These are phyloP conservation scores for Ginglymostoma cirratum DNA, from an alignment of 2,113 vertebrate genomes.

Conservation along the genomic window DNA sequence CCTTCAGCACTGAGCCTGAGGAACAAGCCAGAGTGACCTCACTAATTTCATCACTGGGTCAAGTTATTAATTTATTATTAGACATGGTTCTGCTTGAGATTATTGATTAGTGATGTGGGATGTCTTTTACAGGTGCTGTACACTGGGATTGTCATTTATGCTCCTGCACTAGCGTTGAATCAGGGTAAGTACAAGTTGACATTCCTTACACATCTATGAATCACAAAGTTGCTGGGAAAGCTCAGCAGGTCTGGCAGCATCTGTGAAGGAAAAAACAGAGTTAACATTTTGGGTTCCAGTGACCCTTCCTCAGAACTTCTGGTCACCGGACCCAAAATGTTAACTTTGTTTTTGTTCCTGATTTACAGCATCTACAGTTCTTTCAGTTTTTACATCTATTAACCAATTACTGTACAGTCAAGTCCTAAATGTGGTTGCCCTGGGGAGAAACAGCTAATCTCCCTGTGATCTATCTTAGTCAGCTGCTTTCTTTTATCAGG, in stretches of 20 bases:
- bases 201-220: neutral
- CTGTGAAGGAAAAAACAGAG: too few relatives aligned
- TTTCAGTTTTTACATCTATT: too few relatives aligned
- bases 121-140: constrained; percentile 55
- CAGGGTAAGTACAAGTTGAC: constrained; percentile 56
- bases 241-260: too few relatives aligned
- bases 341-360: too few relatives aligned
- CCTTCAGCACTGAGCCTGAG: neutral
- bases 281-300: too few relatives aligned
- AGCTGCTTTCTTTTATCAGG: too few relatives aligned
- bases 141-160: constrained; percentile 69
- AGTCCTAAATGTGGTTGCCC: neutral
- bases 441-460: neutral
- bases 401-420: neutral
- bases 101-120: constrained; percentile 46
- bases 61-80: neutral
- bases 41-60: neutral
- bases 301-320: too few relatives aligned
- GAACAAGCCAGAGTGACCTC: neutral
- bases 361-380: too few relatives aligned
- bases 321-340: too few relatives aligned
- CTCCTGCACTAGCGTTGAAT: constrained; percentile 68
- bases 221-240: too few relatives aligned
- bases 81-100: neutral
- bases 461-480: neutral